Evolutionary conservation across 2,888 invertebrate species (phyloP).

Genomic region (Amphimallon solstitiale): DNA sequence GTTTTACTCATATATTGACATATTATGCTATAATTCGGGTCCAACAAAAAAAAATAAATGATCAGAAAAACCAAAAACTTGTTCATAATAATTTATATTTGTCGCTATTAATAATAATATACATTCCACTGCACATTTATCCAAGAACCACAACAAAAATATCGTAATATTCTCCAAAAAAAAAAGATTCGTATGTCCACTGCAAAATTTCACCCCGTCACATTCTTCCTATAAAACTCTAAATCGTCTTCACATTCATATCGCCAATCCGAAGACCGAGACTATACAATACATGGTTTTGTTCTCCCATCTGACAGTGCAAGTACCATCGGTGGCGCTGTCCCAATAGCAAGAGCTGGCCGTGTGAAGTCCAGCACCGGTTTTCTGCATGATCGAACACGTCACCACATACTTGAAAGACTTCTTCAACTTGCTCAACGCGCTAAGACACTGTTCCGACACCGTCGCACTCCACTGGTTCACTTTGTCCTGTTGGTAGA

Average conservation of each 20-base stretch:
- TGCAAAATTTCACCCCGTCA: not conserved
- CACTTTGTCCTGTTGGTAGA: slow-evolving; percentile 74
- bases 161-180: not conserved
- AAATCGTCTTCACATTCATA: slow-evolving; percentile 48
- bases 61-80: no score
- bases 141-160: not conserved
- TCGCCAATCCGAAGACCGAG: slow-evolving; percentile 80
- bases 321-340: slow-evolving; percentile 80
- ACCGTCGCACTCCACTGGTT: slow-evolving; percentile 80
- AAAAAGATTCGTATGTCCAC: no score
- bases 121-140: not conserved
- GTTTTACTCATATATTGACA: no score
- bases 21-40: no score
- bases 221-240: slow-evolving; percentile 1
- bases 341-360: slow-evolving; percentile 89
- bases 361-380: slow-evolving; percentile 84
- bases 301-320: slow-evolving; percentile 88
- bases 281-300: slow-evolving; percentile 88
- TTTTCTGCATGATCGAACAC: slow-evolving; percentile 86
- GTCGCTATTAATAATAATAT: no score
- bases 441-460: slow-evolving; percentile 78
- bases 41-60: no score
- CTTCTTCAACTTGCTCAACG: slow-evolving; percentile 79
- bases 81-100: no score
- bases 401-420: slow-evolving; percentile 87